Evolutionary conservation across 1,140 invertebrate genomes (phyloP), one percentile per base, ranked within the genome.

Genomic region (Caenorhabditis brenneri): DNA sequence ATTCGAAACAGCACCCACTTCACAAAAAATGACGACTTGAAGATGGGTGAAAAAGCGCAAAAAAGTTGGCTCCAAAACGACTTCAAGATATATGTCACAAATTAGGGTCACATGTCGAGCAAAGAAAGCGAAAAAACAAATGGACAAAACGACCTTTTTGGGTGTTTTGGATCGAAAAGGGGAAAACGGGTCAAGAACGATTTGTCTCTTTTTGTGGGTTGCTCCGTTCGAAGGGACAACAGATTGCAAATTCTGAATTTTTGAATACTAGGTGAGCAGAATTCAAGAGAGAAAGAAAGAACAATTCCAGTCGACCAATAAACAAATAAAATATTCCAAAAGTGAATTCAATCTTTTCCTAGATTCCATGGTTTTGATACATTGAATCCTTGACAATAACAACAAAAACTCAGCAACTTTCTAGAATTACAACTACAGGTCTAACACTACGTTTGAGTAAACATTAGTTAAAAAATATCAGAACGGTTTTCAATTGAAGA

Each of bases 41-140:
- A 22, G 65, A 74, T 74, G 65, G 65, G 65, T 74, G 36, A 74
- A 74, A 31, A 74, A 42, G 65, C 12, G 36, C 33, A 74, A 74
- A 74, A 39, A 42, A 42, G 65, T 74, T 74, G 65, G 65, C 65
- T 24, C 5, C 4, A 33, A 74, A 74, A 74, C 36, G 65, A 74
- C 65, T 74, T 74, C 16, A 74, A 74, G 65, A 74, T 74, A 74
- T 42, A 74, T 74, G 65, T 42, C 36, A 74, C 33, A 74, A 39
- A 74, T 74, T 74, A 74, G 65, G 36, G 65, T 74, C 65, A 42
- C 65, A 42, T 42, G 65, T 42, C 27, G 7, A 27, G 24, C 9
- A 42, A 33, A n/a, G 58, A 12, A 58, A 74, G 10, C 9, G 24
- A 42, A n/a, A 4, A 36, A 36, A 65, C 60, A 65, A 65, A 19